phyloP scores from a whole-genome alignment of 2,797 vertebrate species.

The Sphenopsis melanotis region DNA sequence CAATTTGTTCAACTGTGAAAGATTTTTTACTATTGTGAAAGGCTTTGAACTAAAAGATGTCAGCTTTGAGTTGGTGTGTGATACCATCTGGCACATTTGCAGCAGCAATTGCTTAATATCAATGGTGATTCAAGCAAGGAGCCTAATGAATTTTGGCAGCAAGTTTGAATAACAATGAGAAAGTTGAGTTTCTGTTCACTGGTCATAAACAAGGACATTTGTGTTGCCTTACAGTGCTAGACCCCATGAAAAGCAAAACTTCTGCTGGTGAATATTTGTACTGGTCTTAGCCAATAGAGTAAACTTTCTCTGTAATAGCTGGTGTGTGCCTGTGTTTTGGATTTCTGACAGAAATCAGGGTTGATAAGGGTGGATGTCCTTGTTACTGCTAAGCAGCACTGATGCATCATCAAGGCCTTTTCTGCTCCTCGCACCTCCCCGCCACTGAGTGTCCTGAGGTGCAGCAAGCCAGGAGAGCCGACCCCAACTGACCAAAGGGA shows the following conservation, averaged over 20 bases:
- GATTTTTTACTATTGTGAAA: not conserved
- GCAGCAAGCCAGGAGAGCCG: not conserved
- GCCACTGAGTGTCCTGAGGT: too few species aligned
- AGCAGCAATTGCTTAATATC: not conserved
- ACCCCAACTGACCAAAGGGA: not conserved
- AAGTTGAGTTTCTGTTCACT: not conserved
- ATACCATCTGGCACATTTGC: not conserved
- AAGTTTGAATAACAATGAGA: not conserved
- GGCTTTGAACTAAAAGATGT: not conserved
- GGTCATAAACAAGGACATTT: not conserved
- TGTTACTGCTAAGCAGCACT: not conserved
- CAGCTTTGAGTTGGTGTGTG: not conserved
- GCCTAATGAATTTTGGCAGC: not conserved
- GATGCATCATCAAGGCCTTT: not conserved
- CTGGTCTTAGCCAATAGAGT: not conserved
- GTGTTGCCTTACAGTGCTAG: not conserved
- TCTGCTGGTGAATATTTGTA: not conserved
- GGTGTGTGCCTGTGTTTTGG: not conserved
- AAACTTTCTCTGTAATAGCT: not conserved
- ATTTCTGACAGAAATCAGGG: too few species aligned
- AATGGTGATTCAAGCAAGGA: not conserved
- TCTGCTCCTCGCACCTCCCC: fast-evolving
- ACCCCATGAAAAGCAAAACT: not conserved
- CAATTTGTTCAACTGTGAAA: not conserved
- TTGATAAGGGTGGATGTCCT: not conserved